Evolutionary conservation across 2,113 vertebrate genomes (phyloP), one percentile per base, ranked within the genome.

Genomic region (Gobiocypris rarus): DNA sequence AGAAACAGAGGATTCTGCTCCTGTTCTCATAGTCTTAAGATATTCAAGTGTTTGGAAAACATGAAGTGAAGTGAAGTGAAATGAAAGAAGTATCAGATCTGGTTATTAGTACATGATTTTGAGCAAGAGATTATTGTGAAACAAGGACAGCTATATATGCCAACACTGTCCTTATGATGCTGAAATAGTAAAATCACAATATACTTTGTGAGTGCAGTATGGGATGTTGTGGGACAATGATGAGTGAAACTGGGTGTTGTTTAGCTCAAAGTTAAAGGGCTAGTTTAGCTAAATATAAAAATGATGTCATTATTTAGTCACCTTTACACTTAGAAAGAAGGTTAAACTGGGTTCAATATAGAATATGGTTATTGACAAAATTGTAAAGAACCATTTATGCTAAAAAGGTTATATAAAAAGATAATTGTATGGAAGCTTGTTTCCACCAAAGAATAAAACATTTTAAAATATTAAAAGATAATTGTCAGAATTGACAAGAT

Each of bases 111-210:
- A 75, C 11, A 43, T 83, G 26, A 31, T 52, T 71, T 41, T 15
- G 9, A 2, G 19, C 5, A 15, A 79, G 75, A 85, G 84, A 87
- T 86, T 88, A 74, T 63, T 86, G 90, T 19, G 83, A 75, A 15
- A 82, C 86, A 77, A 92, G 11, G 50, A 89, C 48, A 41, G 11
- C 24, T 2, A 0, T 59, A 9, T 41, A 31, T 48, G 4, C 41
- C 22, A 54, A 54, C 52, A 71, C 38, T 69, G 31, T 17, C 2
- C 7, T 41, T 3, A 26, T 73, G 10, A 41, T 6, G 38, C 0
- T 58, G 34, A 9, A 43, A 43, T 43, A 3, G 34, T 13, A n/a
- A 43, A 41, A 41, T 70, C 38, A 11, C 5, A 43, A 24, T 70
- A 67, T 34, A 59, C 22, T 59, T 11, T 26, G n/a, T 71, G 5